These are phyloP conservation scores for Sipha maydis DNA, from an alignment of 2,888 invertebrate genomes.

Conservation along the genomic window DNA sequence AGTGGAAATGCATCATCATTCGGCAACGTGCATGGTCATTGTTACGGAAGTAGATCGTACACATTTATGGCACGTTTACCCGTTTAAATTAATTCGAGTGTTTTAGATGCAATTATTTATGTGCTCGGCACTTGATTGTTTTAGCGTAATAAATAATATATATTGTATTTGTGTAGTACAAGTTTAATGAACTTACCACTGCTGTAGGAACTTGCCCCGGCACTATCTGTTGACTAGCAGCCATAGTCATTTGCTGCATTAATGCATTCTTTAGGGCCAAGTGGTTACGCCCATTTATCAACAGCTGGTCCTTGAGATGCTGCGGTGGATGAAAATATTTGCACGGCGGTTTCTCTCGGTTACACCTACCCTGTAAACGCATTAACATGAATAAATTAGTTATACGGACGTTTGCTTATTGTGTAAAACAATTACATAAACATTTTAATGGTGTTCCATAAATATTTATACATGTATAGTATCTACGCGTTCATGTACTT, in stretches of 20 bases:
- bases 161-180: neutral
- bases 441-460: neutral
- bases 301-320: slow-evolving; percentile 98
- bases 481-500: neutral
- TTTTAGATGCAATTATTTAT: neutral
- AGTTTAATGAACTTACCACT: slow-evolving; percentile 80
- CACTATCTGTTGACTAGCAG: slow-evolving; percentile 84
- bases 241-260: slow-evolving; percentile 95
- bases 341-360: slow-evolving; percentile 99
- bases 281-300: slow-evolving; percentile 99
- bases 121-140: neutral
- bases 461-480: no score
- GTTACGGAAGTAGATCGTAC: no score
- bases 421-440: neutral
- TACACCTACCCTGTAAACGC: slow-evolving; percentile 93
- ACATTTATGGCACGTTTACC: no score
- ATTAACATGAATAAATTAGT: slow-evolving; percentile 62
- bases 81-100: neutral
- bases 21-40: no score
- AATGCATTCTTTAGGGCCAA: slow-evolving; percentile 98
- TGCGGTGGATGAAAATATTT: slow-evolving; percentile 99
- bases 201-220: slow-evolving; percentile 89
- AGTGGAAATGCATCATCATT: no score
- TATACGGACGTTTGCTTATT: neutral
- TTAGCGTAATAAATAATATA: neutral